Evolutionary conservation across 2,797 vertebrate genomes (phyloP), one percentile per base, ranked within the genome.

Genomic region (Diglossa cyanea): DNA sequence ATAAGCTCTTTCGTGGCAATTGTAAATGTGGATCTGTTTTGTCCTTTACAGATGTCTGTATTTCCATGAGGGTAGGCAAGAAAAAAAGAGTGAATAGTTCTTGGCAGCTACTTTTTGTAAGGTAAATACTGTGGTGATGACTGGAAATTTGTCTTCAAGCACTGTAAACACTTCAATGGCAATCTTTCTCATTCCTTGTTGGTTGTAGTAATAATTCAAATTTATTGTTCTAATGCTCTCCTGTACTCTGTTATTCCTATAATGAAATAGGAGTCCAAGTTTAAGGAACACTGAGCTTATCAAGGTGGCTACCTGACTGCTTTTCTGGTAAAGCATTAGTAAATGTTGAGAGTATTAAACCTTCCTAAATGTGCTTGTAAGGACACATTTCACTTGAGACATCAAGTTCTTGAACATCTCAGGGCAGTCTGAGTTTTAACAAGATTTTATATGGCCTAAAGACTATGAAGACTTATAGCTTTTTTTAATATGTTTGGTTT

Each of bases 11-110:
- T 94, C 63, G 82, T 7, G 62, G 35, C 24, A 95, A 40, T 67
- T 93, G 61, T 63, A 90, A 55, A 84, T 81, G 88, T 93, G 92
- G 54, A 94, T 96, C 35, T 48, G 51, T 97, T 96, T 57, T 86
- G 62, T 91, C 74, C 87, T 86, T 97, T 96, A 84, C 90, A 97
- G 94, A 48, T 74, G 51, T 78, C 88, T 47, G 3, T 93, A 73
- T 88, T 91, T 92, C 83, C 85, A 58, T 84, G 73, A 79, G 25
- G 57, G 50, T 53, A 80, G 83, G 90, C 74, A 96, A 94, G 88
- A 93, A 94, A 94, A 85, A 92, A 88, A 90, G 70, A 95, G 66
- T 6, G 40, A 94, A 88, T 71, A 9, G 5, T 61, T 94, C 73
- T 82, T 88, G 60, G 73, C 62, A 94, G 31, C 50, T 95, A 37